Base-by-base conservation (phyloP, 2,797 vertebrate genomes). In the Pyrocephalus nanus region DNA sequence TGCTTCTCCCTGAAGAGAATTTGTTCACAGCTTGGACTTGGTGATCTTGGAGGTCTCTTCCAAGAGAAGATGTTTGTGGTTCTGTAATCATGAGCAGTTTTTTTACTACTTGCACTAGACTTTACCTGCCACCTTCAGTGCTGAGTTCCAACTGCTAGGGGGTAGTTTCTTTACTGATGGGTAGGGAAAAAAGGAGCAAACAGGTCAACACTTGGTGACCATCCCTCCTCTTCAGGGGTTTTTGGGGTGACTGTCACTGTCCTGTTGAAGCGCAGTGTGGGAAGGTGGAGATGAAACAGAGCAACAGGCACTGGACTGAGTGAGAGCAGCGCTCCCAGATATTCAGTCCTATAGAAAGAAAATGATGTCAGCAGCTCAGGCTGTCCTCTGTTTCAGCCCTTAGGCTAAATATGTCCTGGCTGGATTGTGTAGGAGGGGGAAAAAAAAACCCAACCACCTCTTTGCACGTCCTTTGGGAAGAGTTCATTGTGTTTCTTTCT, bases 401-500 rank as follows among this genome's bases (percentile, higher is more conserved):
- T 36, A 79, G 67, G 90, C 90, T 88, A 94, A 92, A 61, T 72
- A 53, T 51, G 80, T 88, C 73, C 92, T 88, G 86, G 45, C 65
- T 2, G 4, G 50, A 42, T 17, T 50, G n/a, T 67, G 48, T 19
- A 40, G 38, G 29, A 82, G 50, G 40, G 13, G 13, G 2, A 9
- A 57, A 87, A 62, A 5, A 27, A 57, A 80, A 48, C 5, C 50
- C 22, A 2, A 45, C 0, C 25, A 7, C 10, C 15, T 15, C 42
- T 64, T 48, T 74, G 53, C 60, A 73, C 3, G 2, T 67, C 15
- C 61, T 78, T 48, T 69, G 64, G 55, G 36, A 43, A 65, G 51
- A 84, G 42, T 76, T 94, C 18, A 34, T 13, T 42, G 8, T 50
- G 50, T 45, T 58, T 87, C 45, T 61, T 80, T 67, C 29, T 21